Conservation (phyloP, 2,797 vertebrate species). For the Hoplostethus atlanticus region DNA sequence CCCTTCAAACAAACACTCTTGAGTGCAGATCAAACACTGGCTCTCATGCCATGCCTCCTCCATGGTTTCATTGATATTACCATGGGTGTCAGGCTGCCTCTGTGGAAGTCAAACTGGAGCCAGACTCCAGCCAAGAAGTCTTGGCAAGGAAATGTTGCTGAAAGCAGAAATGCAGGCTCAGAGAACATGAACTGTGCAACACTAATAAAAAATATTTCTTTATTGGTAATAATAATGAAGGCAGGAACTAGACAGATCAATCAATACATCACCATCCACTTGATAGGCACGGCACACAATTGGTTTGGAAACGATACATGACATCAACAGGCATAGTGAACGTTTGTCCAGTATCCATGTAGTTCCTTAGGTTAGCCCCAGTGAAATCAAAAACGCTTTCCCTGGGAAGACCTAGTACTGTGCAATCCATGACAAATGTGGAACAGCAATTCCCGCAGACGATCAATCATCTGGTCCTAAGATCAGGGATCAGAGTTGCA, state of each 20-base stretch:
- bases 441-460: not conserved
- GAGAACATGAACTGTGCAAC: not conserved
- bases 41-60: constrained; percentile 57
- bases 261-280: not conserved
- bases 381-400: too few relatives aligned
- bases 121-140: constrained; percentile 40
- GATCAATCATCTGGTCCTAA: constrained; percentile 18
- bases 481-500: constrained; percentile 2
- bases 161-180: constrained; percentile 53
- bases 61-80: constrained; percentile 55
- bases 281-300: too few relatives aligned
- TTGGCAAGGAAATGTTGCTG: constrained; percentile 48
- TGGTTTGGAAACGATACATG: too few relatives aligned
- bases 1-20: constrained; percentile 70
- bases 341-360: too few relatives aligned
- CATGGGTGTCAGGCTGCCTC: constrained; percentile 51
- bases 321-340: too few relatives aligned
- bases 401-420: too few relatives aligned
- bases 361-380: too few relatives aligned
- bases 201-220: too few relatives aligned
- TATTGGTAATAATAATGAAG: not conserved
- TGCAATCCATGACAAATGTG: too few relatives aligned
- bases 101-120: constrained; percentile 55
- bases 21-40: constrained; percentile 68
- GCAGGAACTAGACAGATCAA: constrained; percentile 4